Percentiles rank a stretch among this genome's conserved stretches.
Evolutionary conservation across 1,140 invertebrate species (phyloP).

Genomic region (Drosophila pseudoananassae): DNA sequence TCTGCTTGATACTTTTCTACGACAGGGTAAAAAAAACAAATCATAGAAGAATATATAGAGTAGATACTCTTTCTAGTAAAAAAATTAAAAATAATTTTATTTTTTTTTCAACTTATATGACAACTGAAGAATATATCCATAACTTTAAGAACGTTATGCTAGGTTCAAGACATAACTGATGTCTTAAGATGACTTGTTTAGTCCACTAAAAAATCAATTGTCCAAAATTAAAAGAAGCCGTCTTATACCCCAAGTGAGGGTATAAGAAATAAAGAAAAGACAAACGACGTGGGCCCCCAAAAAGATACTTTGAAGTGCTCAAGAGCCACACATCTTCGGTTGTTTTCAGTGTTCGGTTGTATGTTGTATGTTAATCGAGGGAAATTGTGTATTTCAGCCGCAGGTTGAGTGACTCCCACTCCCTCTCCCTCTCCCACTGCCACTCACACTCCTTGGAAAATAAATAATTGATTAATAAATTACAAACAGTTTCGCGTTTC

Average conservation of each 20-base stretch:
- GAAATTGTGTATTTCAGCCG: constrained; percentile 5
- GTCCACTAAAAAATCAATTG: too few relatives aligned
- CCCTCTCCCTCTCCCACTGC: neutral
- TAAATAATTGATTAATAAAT: constrained; percentile 51
- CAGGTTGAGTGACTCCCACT: constrained; percentile 6
- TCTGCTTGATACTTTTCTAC: too few relatives aligned
- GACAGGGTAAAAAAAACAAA: neutral
- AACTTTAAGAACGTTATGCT: too few relatives aligned
- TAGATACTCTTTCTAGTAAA: neutral
- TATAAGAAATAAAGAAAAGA: neutral
- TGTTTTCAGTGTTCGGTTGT: neutral
- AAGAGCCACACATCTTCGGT: constrained; percentile 18
- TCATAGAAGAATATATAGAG: neutral
- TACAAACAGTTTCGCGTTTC: constrained; percentile 35
- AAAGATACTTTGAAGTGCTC: constrained; percentile 25
- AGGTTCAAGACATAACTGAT: too few relatives aligned
- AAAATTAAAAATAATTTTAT: too few relatives aligned
- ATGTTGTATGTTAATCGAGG: constrained; percentile 34
- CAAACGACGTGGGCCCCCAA: constrained; percentile 3
- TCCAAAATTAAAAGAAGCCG: too few relatives aligned
- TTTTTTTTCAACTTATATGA: too few relatives aligned
- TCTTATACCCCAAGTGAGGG: neutral
- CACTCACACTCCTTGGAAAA: constrained; percentile 2
- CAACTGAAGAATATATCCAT: too few relatives aligned
- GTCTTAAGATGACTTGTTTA: too few relatives aligned